Base-by-base conservation (phyloP, 2,113 vertebrate genomes). In the Amazona vittata region DNA sequence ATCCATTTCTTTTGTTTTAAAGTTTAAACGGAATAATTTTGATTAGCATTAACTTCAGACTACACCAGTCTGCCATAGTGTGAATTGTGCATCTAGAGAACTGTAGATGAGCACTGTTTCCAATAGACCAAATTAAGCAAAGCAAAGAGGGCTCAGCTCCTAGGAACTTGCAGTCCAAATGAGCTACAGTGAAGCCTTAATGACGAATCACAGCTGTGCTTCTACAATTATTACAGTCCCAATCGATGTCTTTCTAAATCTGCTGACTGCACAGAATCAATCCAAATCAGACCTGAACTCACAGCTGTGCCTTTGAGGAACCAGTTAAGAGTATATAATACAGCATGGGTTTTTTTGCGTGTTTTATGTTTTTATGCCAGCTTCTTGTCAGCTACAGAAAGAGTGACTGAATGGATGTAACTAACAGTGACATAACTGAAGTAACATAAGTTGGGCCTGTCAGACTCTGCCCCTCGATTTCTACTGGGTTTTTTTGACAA, bases 391-490 rank as follows among this genome's bases (percentile, higher is more conserved):
- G 35, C 60, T 82, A 9, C 64, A 86, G 86, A 65, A 81, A 83
- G 64, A 47, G 50, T 67, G 69, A 55, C 60, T 92, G 62, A 60
- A 81, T 22, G 68, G 80, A 63, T 3, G 1, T 89, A 91, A 94
- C 64, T 70, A 85, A 67, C 31, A 77, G 29, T 86, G 95, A 77
- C 76, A 88, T 90, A 96, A 86, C 26, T 92, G 59, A 81, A 64
- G 93, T 81, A 92, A 92, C 73, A 64, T 68, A 91, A 84, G 81
- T 95, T 84, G 82, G 47, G 10, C 74, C 64, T 91, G 77, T 92
- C 86, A 82, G 83, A 63, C 11, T 93, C 68, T 89, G 22, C 50
- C 29, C 22, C 43, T 89, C 0, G 0, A 20, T 85, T 81, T 65
- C 80, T 52, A 24, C 33, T 35, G 57, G 13, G 4, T 5, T 82